Percentiles rank a stretch among this genome's conserved stretches.
Evolutionary conservation across 2,888 invertebrate species (phyloP).

Genomic region (Parnassius glacialis): DNA sequence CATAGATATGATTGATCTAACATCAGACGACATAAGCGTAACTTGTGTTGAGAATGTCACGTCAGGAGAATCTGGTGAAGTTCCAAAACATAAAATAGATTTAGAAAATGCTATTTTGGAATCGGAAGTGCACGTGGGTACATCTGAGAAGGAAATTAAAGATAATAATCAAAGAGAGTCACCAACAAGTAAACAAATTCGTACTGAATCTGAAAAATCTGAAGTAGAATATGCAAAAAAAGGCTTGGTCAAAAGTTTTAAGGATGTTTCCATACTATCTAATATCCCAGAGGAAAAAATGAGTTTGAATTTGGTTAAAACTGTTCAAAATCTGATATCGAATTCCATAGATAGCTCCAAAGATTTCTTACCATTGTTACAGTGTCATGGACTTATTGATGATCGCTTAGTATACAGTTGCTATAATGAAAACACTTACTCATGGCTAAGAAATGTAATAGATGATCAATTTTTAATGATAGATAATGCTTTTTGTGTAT

Average conservation of each 20-base stretch:
- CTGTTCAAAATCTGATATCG: slow-evolving; percentile 39
- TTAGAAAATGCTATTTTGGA: slow-evolving; percentile 5
- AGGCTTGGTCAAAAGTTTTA: slow-evolving; percentile 14
- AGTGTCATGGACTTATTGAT: slow-evolving; percentile 53
- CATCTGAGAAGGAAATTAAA: neutral
- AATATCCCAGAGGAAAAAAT: slow-evolving; percentile 32
- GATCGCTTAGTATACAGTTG: slow-evolving; percentile 52
- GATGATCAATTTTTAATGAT: slow-evolving; percentile 31
- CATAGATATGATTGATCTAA: neutral
- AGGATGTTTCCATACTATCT: slow-evolving; percentile 34
- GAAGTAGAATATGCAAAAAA: slow-evolving; percentile 19
- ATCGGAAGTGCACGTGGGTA: neutral
- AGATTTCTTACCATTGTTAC: slow-evolving; percentile 43
- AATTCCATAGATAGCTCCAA: slow-evolving; percentile 35
- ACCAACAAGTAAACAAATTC: slow-evolving; percentile 22
- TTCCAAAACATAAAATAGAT: slow-evolving; percentile 8
- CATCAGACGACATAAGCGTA: neutral
- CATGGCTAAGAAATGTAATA: slow-evolving; percentile 37
- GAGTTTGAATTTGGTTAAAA: slow-evolving; percentile 27
- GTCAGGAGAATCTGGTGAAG: neutral
- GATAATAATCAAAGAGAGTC: neutral
- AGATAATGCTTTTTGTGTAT: slow-evolving; percentile 4
- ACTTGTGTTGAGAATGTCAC: neutral
- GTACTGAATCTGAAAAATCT: slow-evolving; percentile 24
- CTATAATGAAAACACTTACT: slow-evolving; percentile 40